phyloP scores from a whole-genome alignment of 2,888 invertebrate species.

The Troilus luridus region DNA sequence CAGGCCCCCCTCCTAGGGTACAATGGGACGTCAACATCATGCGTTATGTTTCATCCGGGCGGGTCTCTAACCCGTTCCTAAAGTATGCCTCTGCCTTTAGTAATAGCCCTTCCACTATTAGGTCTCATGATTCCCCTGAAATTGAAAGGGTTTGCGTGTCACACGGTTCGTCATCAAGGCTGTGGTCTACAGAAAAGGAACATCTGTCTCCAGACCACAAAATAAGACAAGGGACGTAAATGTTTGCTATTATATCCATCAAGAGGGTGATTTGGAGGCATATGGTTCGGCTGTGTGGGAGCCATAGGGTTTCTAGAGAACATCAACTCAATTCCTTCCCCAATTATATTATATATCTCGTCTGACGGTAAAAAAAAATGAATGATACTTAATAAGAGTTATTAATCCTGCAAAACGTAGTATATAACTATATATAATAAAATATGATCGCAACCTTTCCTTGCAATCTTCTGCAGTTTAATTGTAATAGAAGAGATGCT shows the following conservation, averaged over 20 bases:
- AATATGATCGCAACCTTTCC: too few species aligned
- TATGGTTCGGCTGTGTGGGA: background rate
- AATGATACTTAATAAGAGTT: too few species aligned
- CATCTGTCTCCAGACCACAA: conserved; percentile 4
- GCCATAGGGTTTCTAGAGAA: background rate
- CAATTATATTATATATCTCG: background rate
- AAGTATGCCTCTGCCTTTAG: background rate
- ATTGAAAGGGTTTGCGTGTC: conserved; percentile 29
- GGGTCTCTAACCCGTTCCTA: background rate
- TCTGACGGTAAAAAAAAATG: too few species aligned
- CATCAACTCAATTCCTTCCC: background rate
- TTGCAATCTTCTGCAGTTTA: too few species aligned
- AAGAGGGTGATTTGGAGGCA: background rate
- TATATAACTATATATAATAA: too few species aligned
- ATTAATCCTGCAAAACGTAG: too few species aligned
- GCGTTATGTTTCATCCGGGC: background rate
- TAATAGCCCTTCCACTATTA: conserved; percentile 3
- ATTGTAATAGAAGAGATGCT: too few species aligned
- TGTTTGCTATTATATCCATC: conserved; percentile 21
- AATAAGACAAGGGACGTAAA: conserved; percentile 4
- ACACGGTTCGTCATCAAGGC: background rate
- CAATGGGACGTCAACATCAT: background rate
- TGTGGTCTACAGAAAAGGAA: conserved; percentile 18
- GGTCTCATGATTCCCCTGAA: conserved; percentile 13
- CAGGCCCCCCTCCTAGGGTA: background rate